phyloP scores from a whole-genome alignment of 2,113 vertebrate species.

The Ptyas mucosa region DNA sequence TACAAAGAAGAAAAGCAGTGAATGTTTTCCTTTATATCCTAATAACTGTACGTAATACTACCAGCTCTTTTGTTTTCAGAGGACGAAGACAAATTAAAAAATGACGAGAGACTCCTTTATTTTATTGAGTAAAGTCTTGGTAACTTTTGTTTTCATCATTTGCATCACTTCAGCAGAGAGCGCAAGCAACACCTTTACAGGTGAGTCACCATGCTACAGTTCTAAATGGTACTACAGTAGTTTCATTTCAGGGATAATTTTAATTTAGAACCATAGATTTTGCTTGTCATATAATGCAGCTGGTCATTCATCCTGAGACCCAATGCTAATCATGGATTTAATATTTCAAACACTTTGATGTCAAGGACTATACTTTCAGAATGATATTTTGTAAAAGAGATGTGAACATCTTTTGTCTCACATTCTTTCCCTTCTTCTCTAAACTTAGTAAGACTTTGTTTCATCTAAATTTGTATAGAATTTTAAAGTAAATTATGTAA shows the following conservation, averaged over 20 bases:
- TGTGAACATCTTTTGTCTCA: neutral
- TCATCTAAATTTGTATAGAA: neutral
- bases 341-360: neutral
- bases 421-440: neutral
- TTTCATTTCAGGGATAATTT: neutral
- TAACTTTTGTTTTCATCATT: constrained; percentile 40
- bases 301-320: neutral
- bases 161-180: constrained; percentile 7
- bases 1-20: constrained; percentile 12
- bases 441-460: neutral
- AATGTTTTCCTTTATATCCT: neutral
- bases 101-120: neutral
- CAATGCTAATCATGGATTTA: neutral
- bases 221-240: neutral
- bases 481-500: neutral
- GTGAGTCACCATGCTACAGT: constrained; percentile 42
- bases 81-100: neutral
- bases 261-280: neutral
- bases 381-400: neutral
- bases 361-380: neutral
- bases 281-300: neutral
- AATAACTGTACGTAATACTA: neutral
- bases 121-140: neutral
- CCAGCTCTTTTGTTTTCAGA: neutral
- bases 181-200: constrained; percentile 50